Evolutionary conservation across 2,113 vertebrate species (phyloP).

Genomic region (Psammodynastes pulverulentus): DNA sequence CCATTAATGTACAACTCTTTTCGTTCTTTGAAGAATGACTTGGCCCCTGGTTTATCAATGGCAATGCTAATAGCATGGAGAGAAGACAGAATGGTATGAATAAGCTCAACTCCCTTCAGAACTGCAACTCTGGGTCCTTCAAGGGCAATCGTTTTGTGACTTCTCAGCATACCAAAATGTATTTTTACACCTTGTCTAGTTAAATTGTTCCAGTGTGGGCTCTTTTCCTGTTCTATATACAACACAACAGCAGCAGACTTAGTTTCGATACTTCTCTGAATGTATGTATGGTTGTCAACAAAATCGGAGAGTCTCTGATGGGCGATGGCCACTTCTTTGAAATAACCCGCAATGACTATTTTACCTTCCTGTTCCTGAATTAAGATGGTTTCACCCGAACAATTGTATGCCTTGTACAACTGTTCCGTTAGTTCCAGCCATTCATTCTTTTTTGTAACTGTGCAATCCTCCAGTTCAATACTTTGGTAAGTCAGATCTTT

Average conservation of each 20-base stretch:
- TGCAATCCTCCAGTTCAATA: slow-evolving; percentile 71
- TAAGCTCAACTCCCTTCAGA: slow-evolving; percentile 28
- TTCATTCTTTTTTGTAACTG: slow-evolving; percentile 61
- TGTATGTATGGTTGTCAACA: slow-evolving; percentile 68
- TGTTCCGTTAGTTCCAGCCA: slow-evolving; percentile 67
- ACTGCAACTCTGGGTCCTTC: slow-evolving; percentile 71
- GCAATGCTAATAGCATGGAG: slow-evolving; percentile 53
- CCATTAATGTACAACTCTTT: slow-evolving; percentile 38
- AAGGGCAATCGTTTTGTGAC: slow-evolving; percentile 64
- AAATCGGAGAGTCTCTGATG: slow-evolving; percentile 64
- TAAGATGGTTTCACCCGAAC: slow-evolving; percentile 42
- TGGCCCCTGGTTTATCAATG: slow-evolving; percentile 71
- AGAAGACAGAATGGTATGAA: slow-evolving; percentile 54
- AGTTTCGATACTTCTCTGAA: slow-evolving; percentile 61
- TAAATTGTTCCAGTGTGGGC: slow-evolving; percentile 31
- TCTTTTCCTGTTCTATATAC: slow-evolving; percentile 68
- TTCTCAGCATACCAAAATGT: slow-evolving; percentile 37
- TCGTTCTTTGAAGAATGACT: slow-evolving; percentile 69
- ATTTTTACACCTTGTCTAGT: slow-evolving; percentile 59
- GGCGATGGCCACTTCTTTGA: slow-evolving; percentile 54
- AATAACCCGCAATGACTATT: slow-evolving; percentile 74
- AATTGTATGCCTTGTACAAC: slow-evolving; percentile 48
- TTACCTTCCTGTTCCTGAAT: slow-evolving; percentile 51
- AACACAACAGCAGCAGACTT: slow-evolving; percentile 51
- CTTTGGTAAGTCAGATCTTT: slow-evolving; percentile 54